Evolutionary conservation across 1,140 invertebrate species (phyloP), one percentile per base, ranked within the genome.

Genomic region (Drosophila pseudoobscura): DNA sequence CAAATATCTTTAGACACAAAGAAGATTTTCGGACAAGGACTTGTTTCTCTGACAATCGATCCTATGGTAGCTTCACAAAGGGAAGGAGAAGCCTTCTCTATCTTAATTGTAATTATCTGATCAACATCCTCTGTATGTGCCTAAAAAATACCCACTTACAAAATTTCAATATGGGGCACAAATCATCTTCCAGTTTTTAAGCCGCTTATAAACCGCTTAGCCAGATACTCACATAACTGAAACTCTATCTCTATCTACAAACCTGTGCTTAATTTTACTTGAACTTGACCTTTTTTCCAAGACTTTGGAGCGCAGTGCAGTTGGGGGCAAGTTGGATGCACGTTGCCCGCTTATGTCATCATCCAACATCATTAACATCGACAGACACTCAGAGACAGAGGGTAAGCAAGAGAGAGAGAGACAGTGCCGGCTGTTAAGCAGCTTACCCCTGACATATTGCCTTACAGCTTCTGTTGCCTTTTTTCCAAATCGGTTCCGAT

Each of bases 401-500:
- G 1, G 35, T 13, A 3, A 13, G 35, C 3, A 68, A 35, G 41
- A 44, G n/a, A n/a, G n/a, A 50, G 44, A 64, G 29, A 31, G 31
- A 63, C 35, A 53, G 66, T 57, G 54, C 51, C 64, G 35, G 26
- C 26, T n/a, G 29, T 20, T 69, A 70, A 70, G 64, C 66, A 35
- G 64, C 66, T 70, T 70, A 57, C 66, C 66, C 64, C 66, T 70
- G 66, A 70, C 66, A 69, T 35, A 35, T 53, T 68, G 35, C 35
- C 35, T 53, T 68, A 11, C 35, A 11, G 64, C 20, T 55, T 63
- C 64, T 63, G 62, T 68, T 66, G 6, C 43, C 64, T 44, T 39
- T 13, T 53, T n/a, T 13, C 50, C 15, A 51, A 69, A 69, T 66
- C 57, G 66, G 20, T 39, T 70, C 69, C 66, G 64, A 70, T 69